Evolutionary conservation across 2,797 vertebrate genomes (phyloP).

Genomic region (Dendrocincla tyrannina): DNA sequence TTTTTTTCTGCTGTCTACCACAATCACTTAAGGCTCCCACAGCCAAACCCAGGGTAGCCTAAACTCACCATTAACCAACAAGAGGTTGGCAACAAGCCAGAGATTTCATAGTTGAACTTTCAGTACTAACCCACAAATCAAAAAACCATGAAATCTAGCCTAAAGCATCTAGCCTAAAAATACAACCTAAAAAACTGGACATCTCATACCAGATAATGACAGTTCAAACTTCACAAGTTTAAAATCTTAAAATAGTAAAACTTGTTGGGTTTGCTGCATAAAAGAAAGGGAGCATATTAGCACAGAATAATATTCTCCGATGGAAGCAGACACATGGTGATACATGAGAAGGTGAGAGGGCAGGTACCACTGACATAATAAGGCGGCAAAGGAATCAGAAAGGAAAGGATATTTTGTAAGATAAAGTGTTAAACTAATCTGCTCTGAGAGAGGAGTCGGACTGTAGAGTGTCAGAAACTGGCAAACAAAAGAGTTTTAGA

Average conservation of each 20-base stretch:
- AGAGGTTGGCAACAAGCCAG: neutral
- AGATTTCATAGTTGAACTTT: neutral
- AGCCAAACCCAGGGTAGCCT: neutral
- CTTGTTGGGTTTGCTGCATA: neutral
- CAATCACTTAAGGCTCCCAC: neutral
- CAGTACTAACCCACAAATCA: neutral
- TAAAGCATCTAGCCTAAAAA: neutral
- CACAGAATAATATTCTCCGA: neutral
- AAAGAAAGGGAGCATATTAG: neutral
- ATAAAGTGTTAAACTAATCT: neutral
- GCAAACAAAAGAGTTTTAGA: neutral
- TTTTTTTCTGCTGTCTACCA: neutral
- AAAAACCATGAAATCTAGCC: neutral
- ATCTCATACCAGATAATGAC: neutral
- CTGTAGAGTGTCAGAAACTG: neutral
- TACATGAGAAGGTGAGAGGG: neutral
- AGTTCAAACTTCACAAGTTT: neutral
- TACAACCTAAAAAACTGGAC: neutral
- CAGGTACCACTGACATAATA: neutral
- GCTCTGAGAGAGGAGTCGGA: neutral
- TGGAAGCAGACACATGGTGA: neutral
- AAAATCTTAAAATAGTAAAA: neutral
- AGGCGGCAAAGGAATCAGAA: neutral
- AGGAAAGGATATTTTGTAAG: neutral
- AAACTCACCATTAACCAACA: neutral